A percentile compares a stretch with the other conserved stretches of the same genome.
phyloP scores from a whole-genome alignment of 2,888 invertebrate genomes.

The Sisyra nigra region DNA sequence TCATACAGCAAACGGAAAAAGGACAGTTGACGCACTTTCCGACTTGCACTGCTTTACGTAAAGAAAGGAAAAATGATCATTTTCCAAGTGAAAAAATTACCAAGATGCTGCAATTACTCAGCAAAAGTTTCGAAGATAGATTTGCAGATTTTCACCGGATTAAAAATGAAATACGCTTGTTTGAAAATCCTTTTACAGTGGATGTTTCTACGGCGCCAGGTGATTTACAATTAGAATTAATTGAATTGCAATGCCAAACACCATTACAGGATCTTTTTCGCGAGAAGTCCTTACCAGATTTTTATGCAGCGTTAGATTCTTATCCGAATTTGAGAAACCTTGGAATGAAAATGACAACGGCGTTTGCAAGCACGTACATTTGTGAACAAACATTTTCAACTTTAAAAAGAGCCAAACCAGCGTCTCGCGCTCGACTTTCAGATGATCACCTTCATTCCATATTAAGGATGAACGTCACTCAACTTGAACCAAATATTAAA shows the following conservation, averaged over 20 bases:
- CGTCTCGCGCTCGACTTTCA: no score
- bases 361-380: constrained; percentile 4
- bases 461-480: no score
- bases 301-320: constrained; percentile 4
- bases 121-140: constrained; percentile 6
- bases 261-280: neutral
- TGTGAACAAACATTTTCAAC: constrained; percentile 6
- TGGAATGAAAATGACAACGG: constrained; percentile 3
- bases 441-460: no score
- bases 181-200: constrained; percentile 5
- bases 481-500: no score
- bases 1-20: constrained; percentile 4
- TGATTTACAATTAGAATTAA: constrained; percentile 4
- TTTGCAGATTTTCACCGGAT: constrained; percentile 6
- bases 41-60: constrained; percentile 5
- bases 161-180: constrained; percentile 4
- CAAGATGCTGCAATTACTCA: constrained; percentile 6
- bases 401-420: constrained; percentile 3
- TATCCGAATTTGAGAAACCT: constrained; percentile 7
- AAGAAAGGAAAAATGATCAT: constrained; percentile 6
- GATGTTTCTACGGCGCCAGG: constrained; percentile 5
- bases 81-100: constrained; percentile 6
- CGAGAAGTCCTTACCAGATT: neutral
- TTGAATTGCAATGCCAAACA: neutral
- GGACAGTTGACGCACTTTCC: constrained; percentile 5